Evolutionary conservation across 53 echinoderm and acorn worm species (phyloP).

Genomic region (Apostichopus leukothele): DNA sequence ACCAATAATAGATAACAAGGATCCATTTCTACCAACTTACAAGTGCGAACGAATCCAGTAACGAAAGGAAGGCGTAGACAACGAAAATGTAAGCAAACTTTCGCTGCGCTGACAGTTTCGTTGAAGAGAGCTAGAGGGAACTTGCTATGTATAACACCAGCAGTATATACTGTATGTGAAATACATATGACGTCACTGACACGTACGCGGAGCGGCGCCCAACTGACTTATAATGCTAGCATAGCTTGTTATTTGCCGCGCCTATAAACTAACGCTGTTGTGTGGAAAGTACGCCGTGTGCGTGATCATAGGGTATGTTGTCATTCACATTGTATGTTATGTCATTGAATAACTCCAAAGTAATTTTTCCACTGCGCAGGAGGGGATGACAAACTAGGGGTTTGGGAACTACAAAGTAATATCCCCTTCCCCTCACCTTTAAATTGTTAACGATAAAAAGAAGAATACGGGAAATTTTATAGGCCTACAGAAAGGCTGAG

Average conservation of each 20-base stretch:
- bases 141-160: not conserved
- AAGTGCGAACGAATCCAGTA: not conserved
- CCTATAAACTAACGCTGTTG: not conserved
- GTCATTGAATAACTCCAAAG: no score
- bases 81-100: constrained; percentile 1
- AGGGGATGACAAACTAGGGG: no score
- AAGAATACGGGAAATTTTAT: no score
- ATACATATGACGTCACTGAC: not conserved
- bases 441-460: no score
- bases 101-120: not conserved
- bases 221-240: not conserved
- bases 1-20: not conserved
- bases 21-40: not conserved
- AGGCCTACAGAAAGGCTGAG: no score
- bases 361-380: no score
- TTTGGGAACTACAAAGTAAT: no score
- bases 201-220: not conserved
- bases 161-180: not conserved
- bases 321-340: no score
- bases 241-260: not conserved
- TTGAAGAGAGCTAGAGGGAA: not conserved
- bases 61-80: not conserved
- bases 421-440: no score
- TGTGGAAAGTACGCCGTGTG: not conserved
- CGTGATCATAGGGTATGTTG: not conserved